Evolutionary conservation across 2,797 vertebrate species (phyloP).

Genomic region (Microchirus variegatus): DNA sequence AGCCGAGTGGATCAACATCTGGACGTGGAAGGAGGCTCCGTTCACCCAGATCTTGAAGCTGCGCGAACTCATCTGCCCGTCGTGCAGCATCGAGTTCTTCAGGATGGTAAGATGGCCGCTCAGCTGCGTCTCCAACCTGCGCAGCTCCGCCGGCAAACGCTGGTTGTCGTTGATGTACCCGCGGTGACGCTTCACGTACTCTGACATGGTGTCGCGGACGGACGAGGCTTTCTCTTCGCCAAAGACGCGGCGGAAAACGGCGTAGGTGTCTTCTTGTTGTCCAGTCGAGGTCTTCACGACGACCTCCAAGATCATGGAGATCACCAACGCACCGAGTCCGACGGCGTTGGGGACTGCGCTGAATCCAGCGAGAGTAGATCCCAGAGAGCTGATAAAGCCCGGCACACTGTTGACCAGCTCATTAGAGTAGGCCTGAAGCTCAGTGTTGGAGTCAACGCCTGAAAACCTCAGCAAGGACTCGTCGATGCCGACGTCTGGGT

Average conservation of each 20-base stretch:
- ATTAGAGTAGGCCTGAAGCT: slow-evolving; percentile 1
- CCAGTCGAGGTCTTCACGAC: rapidly evolving
- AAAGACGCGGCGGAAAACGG: neutral
- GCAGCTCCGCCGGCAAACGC: neutral
- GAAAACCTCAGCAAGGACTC: slow-evolving; percentile 18
- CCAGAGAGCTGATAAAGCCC: rapidly evolving
- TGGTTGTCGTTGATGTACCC: neutral
- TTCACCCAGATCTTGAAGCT: neutral
- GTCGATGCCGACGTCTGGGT: slow-evolving; percentile 18
- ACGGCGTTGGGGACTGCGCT: slow-evolving; percentile 1
- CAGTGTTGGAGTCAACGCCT: neutral
- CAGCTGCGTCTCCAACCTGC: neutral
- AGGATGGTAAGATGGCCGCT: slow-evolving; percentile 17
- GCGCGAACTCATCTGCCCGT: neutral
- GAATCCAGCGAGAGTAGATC: rapidly evolving
- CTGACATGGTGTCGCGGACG: slow-evolving; percentile 25
- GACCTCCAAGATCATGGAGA: slow-evolving; percentile 21
- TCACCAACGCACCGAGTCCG: slow-evolving; percentile 26
- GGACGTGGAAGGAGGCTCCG: neutral
- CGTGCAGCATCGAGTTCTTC: slow-evolving; percentile 12
- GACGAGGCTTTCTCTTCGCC: slow-evolving; percentile 25
- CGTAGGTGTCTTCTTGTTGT: neutral
- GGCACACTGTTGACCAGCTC: neutral
- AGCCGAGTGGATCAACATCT: neutral
- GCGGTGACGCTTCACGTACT: slow-evolving; percentile 2